Conservation (phyloP, 2,113 vertebrate species). For the Illadopsis cleaveri region DNA sequence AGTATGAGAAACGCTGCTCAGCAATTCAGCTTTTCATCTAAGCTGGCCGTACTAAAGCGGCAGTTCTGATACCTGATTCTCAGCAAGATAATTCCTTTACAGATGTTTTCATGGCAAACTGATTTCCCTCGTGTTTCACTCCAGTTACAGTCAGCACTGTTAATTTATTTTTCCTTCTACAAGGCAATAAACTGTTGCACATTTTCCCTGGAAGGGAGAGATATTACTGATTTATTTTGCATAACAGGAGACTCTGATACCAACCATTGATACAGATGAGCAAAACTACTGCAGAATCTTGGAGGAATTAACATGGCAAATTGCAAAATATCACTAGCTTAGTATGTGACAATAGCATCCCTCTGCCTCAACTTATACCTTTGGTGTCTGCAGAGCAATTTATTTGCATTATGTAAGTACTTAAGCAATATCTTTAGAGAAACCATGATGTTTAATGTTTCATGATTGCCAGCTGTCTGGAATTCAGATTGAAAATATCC, state of each 20-base stretch:
- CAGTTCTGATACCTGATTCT: slow-evolving; percentile 19
- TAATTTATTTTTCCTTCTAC: slow-evolving; percentile 51
- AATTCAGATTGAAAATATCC: neutral
- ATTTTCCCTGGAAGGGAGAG: slow-evolving; percentile 2
- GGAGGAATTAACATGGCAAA: neutral
- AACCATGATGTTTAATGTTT: neutral
- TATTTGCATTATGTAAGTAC: neutral
- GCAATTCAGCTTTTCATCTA: slow-evolving; percentile 25
- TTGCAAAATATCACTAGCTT: neutral
- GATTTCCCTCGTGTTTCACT: slow-evolving; percentile 49
- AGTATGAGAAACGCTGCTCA: neutral
- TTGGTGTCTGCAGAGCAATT: neutral
- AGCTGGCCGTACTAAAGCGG: neutral
- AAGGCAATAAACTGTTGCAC: slow-evolving; percentile 31
- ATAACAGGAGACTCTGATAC: neutral
- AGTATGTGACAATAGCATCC: neutral
- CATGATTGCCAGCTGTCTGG: neutral
- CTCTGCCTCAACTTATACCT: neutral
- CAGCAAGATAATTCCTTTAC: slow-evolving; percentile 41
- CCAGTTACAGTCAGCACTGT: slow-evolving; percentile 20
- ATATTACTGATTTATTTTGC: slow-evolving; percentile 30
- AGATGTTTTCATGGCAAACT: slow-evolving; percentile 20
- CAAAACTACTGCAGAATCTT: neutral
- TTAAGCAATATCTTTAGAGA: neutral
- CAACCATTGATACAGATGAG: neutral